Evolutionary conservation across 2,888 invertebrate species (phyloP).

Genomic region (Rugalucina vietnamica): DNA sequence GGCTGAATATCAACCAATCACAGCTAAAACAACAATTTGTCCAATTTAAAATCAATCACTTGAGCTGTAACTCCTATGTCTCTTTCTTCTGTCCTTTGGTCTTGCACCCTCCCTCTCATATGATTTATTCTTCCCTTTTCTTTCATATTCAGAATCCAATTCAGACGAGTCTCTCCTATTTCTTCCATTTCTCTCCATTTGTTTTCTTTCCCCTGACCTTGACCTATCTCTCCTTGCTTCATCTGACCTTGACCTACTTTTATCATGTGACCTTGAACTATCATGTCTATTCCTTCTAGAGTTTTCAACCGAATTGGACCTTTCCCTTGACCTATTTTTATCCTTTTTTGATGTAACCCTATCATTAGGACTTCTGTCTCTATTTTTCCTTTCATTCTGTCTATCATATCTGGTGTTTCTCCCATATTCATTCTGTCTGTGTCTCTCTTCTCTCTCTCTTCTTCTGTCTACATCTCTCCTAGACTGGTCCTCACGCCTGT

Average conservation of each 20-base stretch:
- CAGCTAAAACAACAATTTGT: too few relatives aligned
- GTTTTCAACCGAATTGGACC: background rate
- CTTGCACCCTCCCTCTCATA: background rate
- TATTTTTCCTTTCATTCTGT: conserved; percentile 10
- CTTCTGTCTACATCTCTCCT: too few relatives aligned
- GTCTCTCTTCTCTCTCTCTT: background rate
- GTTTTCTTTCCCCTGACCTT: conserved; percentile 19
- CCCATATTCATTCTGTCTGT: background rate
- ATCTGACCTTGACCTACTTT: background rate
- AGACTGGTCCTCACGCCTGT: too few relatives aligned
- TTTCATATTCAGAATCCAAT: background rate
- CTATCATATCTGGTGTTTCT: conserved; percentile 2
- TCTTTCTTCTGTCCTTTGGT: background rate
- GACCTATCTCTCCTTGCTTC: conserved; percentile 3
- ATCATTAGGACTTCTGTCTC: background rate
- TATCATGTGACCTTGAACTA: conserved; percentile 11
- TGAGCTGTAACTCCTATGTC: background rate
- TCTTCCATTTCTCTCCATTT: background rate
- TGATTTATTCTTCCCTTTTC: background rate
- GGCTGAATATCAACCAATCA: too few relatives aligned
- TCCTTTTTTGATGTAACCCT: conserved; percentile 5
- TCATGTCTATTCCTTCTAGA: conserved; percentile 17
- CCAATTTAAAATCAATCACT: background rate
- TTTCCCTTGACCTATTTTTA: conserved; percentile 15
- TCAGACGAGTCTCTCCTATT: background rate